Percentiles rank a stretch among this genome's conserved stretches.
These are phyloP conservation scores for Ametastegia equiseti DNA, from an alignment of 2,888 invertebrate species.

Conservation along the genomic window DNA sequence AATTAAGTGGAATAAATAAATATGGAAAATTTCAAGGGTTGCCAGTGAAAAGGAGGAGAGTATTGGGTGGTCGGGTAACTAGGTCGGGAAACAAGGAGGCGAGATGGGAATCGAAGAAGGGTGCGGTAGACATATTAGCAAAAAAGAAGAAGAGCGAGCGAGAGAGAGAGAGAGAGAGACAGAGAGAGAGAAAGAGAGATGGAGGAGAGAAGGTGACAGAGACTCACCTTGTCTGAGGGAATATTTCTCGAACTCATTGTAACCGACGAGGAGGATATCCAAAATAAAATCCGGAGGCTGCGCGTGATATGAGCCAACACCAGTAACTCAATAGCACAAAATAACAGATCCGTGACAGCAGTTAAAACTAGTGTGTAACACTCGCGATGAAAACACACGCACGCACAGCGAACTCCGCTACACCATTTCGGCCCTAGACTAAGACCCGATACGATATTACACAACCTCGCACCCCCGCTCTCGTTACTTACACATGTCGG, in stretches of 20 bases:
- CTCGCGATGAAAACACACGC: constrained; percentile 61
- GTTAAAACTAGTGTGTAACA: constrained; percentile 52
- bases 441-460: constrained; percentile 41
- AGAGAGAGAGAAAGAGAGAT: constrained; percentile 14
- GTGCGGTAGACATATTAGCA: constrained; percentile 64
- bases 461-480: constrained; percentile 51
- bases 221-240: constrained; percentile 89
- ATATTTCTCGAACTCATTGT: constrained; percentile 89
- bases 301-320: constrained; percentile 62
- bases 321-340: constrained; percentile 62
- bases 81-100: constrained; percentile 55
- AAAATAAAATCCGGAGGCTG: constrained; percentile 67
- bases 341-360: constrained; percentile 52
- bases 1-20: no score
- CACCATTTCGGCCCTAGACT: constrained; percentile 61
- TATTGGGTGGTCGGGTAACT: constrained; percentile 49
- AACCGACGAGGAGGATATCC: constrained; percentile 56
- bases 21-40: constrained; percentile 31
- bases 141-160: background rate
- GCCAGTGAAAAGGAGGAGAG: constrained; percentile 41
- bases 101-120: constrained; percentile 58
- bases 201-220: constrained; percentile 63
- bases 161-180: background rate
- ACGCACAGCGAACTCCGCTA: constrained; percentile 59
- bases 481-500: constrained; percentile 71